Base-by-base conservation (phyloP, 2,888 invertebrate species). In the Drosophila pseudotalamancana region DNA sequence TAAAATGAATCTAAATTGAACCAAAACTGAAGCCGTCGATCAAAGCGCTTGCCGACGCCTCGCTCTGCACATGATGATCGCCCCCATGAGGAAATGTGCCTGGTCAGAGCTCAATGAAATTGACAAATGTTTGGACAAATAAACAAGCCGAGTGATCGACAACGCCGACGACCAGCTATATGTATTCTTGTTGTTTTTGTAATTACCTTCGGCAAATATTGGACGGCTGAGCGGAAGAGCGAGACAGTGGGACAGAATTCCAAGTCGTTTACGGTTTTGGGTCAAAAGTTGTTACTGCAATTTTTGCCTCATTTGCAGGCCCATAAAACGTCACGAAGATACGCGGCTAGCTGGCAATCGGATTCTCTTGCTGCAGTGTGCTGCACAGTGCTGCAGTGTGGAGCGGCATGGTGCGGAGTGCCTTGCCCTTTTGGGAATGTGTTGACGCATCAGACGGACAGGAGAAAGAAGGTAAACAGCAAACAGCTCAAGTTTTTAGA, bases 61-160 rank as follows among this genome's bases (percentile, higher is more conserved):
- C 46, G 23, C 42, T 43, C 50, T 51, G 45, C 39, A 45, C 25
- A 16, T 57, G 69, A 39, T 48, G 50, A 71, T 45, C 66, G 75
- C 65, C 54, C 43, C 68, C 45, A 54, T 71, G 59, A 35, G 80
- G 80, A 78, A 82, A 85, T 72, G 56, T 75, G 84, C 64, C 72
- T 77, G 86, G 80, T 80, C 84, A 82, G 86, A 82, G 80, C 80
- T 82, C 83, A 82, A 82, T 82, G 86, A 83, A 82, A 80, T 82
- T 83, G 86, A 82, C 86, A 82, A 82, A 82, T 82, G 81, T 86
- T 82, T 82, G 72, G 86, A 86, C 86, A 82, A 86, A 82, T 82
- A 86, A 80, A 64, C 71, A 79, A 74, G 70, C 79, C 72, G 65
- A 81, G 64, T 70, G 72, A 85, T 85, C 70, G 74, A 71, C 62